phyloP scores from a whole-genome alignment of 1,140 invertebrate genomes.

The Panagrolaimus sp. region DNA sequence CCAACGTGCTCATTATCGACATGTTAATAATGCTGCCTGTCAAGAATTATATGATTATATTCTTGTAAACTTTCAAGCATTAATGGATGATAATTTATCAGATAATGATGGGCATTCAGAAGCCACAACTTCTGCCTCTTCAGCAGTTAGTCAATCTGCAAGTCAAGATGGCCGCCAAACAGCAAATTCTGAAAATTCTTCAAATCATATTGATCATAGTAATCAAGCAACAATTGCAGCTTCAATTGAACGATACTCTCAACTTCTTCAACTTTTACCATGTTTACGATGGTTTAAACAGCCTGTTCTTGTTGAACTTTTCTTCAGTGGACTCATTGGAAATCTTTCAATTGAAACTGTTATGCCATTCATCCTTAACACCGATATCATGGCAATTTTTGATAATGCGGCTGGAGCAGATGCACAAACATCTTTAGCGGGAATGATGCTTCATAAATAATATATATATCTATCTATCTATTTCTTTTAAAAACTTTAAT shows the following conservation, averaged over 20 bases:
- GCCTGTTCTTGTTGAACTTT: constrained; percentile 79
- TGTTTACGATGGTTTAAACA: constrained; percentile 73
- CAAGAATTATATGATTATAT: constrained; percentile 68
- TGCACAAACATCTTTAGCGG: not conserved
- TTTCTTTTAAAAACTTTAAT: no score
- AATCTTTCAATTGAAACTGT: constrained; percentile 84
- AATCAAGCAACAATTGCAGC: constrained; percentile 10
- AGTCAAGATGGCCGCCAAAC: constrained; percentile 1
- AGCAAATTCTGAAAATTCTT: constrained; percentile 17
- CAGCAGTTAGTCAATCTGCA: constrained; percentile 10
- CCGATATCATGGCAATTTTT: constrained; percentile 64
- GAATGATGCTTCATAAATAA: not conserved
- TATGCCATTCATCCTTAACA: constrained; percentile 81
- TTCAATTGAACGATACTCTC: constrained; percentile 44
- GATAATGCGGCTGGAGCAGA: constrained; percentile 21
- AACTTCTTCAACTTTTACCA: constrained; percentile 66
- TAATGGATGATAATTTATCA: constrained; percentile 24
- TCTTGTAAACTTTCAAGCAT: constrained; percentile 58
- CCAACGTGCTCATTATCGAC: constrained; percentile 64
- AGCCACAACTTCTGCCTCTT: constrained; percentile 24
- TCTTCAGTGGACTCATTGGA: constrained; percentile 78
- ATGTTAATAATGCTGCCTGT: constrained; percentile 71
- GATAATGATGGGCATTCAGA: constrained; percentile 29
- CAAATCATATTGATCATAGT: not conserved
- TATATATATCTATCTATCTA: no score